A percentile compares a stretch with the other conserved stretches of the same genome.
Evolutionary conservation across 2,113 vertebrate genomes (phyloP).

Genomic region (Aspidoscelis tigris): DNA sequence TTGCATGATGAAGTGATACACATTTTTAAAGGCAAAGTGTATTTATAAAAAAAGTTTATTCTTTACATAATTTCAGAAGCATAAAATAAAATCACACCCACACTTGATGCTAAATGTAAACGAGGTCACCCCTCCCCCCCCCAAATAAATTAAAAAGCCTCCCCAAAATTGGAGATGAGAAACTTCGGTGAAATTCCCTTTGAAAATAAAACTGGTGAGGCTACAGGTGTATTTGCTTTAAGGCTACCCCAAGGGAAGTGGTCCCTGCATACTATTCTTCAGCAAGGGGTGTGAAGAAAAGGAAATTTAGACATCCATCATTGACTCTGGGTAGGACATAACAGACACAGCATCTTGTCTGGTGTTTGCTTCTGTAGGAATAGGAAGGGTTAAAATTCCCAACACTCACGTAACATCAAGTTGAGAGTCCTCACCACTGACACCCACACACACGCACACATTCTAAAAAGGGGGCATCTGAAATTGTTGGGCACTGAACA

Average conservation of each 20-base stretch:
- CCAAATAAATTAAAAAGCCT: constrained; percentile 69
- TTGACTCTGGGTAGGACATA: background rate
- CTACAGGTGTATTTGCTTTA: constrained; percentile 7
- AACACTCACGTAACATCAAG: background rate
- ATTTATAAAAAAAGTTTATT: constrained; percentile 76
- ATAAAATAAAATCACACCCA: constrained; percentile 52
- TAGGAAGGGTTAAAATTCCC: background rate
- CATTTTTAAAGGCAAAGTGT: constrained; percentile 42
- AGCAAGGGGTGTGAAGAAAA: constrained; percentile 3
- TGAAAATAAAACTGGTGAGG: background rate
- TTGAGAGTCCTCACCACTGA: background rate
- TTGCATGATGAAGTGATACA: background rate
- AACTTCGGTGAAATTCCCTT: background rate
- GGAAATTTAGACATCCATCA: constrained; percentile 2
- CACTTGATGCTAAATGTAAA: constrained; percentile 65
- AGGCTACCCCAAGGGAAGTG: background rate
- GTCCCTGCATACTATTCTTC: background rate
- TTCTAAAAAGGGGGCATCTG: background rate
- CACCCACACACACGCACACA: background rate
- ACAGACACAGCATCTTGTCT: background rate
- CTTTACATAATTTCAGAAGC: constrained; percentile 63
- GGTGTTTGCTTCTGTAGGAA: background rate
- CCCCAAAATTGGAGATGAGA: background rate
- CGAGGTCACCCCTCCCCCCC: constrained; percentile 50
- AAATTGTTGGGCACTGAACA: background rate